Evolutionary conservation across 1,140 invertebrate species (phyloP).

Genomic region (Pseudomyrmex pallidus): DNA sequence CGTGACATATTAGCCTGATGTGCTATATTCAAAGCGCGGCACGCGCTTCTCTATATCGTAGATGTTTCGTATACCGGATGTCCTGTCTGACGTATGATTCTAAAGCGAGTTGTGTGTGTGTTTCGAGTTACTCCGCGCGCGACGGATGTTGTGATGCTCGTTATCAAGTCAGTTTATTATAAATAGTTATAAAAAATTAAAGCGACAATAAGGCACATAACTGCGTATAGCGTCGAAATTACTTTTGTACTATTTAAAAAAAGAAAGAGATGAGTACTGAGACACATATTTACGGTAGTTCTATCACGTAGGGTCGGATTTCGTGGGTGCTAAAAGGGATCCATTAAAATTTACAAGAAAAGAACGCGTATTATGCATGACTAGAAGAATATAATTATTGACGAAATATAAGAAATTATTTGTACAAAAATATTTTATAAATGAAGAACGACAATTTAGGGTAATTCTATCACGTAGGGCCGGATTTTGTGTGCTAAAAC

Average conservation of each 20-base stretch:
- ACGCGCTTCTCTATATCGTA: constrained; percentile 10
- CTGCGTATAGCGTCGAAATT: not conserved
- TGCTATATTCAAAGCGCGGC: not conserved
- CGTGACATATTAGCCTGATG: constrained; percentile 44
- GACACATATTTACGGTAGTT: no score
- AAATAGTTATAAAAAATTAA: constrained; percentile 41
- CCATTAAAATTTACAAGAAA: no score
- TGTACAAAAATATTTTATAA: no score
- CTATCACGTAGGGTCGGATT: no score
- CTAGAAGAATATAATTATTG: no score
- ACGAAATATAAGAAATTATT: no score
- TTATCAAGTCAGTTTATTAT: constrained; percentile 15
- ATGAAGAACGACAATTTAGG: no score
- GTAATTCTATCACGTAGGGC: no score
- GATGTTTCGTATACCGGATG: constrained; percentile 20
- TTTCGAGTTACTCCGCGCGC: constrained; percentile 22
- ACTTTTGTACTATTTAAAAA: constrained; percentile 9
- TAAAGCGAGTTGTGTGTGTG: constrained; percentile 1
- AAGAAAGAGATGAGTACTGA: not conserved
- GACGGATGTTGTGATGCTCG: constrained; percentile 35
- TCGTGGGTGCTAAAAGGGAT: no score
- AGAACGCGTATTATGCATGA: no score
- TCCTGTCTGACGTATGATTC: constrained; percentile 31
- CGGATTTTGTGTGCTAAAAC: no score
- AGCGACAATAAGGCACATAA: not conserved